Percentiles rank a stretch among this genome's conserved stretches.
Conservation (phyloP, 2,797 vertebrate species). For the Phrynocephalus guinanensis region DNA sequence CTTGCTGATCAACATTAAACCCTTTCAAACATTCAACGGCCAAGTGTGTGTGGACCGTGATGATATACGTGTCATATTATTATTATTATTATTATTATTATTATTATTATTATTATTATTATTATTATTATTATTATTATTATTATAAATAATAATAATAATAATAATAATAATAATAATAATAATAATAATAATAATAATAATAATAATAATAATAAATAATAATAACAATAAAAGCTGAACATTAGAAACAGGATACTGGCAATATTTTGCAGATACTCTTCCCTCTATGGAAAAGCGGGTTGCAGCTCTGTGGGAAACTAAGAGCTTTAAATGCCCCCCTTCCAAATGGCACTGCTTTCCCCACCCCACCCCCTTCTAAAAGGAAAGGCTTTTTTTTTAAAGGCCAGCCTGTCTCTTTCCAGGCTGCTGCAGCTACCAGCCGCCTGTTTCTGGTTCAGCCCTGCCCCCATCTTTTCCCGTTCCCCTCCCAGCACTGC, state of each 20-base stretch:
- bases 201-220: too few relatives aligned
- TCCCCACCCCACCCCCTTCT: background rate
- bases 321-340: background rate
- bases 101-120: too few relatives aligned
- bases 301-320: background rate
- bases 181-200: too few relatives aligned
- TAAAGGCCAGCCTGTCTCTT: background rate
- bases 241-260: background rate
- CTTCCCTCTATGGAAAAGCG: background rate
- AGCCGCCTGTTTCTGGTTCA: slow-evolving; percentile 40
- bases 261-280: background rate
- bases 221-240: background rate
- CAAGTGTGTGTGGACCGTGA: background rate
- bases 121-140: too few relatives aligned
- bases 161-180: too few relatives aligned
- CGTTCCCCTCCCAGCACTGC: slow-evolving; percentile 88
- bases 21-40: accelerated
- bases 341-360: background rate
- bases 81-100: too few relatives aligned
- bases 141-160: too few relatives aligned
- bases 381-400: background rate
- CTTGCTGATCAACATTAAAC: background rate
- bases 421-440: slow-evolving; percentile 27
- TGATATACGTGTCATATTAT: background rate
- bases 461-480: slow-evolving; percentile 63